Evolutionary conservation across 2,113 vertebrate genomes (phyloP).

Genomic region (Syngnathoides biaculeatus): DNA sequence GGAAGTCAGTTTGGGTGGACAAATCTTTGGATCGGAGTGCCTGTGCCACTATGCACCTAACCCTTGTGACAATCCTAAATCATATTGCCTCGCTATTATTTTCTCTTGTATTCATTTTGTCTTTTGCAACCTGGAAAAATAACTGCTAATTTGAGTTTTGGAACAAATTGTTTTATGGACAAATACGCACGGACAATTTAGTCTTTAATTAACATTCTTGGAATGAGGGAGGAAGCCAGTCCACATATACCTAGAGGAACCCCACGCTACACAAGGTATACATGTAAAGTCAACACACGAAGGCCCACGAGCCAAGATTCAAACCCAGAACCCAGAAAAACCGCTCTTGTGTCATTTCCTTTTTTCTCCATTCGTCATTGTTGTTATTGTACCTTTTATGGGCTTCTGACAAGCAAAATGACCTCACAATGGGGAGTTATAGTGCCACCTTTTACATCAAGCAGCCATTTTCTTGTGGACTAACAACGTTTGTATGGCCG

Average conservation of each 20-base stretch:
- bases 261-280: no score
- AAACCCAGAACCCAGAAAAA: not conserved
- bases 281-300: no score
- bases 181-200: not conserved
- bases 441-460: not conserved
- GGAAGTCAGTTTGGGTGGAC: no score
- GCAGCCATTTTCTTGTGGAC: not conserved
- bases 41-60: no score
- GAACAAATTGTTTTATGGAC: not conserved
- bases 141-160: no score
- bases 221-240: no score
- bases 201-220: not conserved
- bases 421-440: not conserved
- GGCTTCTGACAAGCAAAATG: not conserved
- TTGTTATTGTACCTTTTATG: not conserved
- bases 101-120: no score
- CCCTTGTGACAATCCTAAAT: no score
- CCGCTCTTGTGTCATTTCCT: not conserved
- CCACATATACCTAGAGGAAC: no score
- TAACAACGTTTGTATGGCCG: not conserved
- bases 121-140: no score
- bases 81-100: no score
- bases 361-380: not conserved
- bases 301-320: not conserved
- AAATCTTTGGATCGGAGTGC: no score